Evolutionary conservation across 2,797 vertebrate species (phyloP).

Genomic region (Esox lucius): DNA sequence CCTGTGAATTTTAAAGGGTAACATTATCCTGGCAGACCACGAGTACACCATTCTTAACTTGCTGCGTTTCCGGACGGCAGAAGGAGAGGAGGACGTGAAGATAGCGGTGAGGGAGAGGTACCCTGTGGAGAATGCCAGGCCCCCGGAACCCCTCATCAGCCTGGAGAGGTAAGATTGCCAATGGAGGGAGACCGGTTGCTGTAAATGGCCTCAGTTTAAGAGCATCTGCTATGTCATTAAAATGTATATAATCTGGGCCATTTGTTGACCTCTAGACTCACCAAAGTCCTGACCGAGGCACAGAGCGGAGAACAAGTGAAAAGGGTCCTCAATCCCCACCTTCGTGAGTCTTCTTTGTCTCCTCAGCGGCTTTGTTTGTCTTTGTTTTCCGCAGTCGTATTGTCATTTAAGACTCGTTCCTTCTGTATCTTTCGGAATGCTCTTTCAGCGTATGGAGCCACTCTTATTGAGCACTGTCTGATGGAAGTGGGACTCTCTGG

Average conservation of each 20-base stretch:
- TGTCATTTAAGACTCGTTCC: conserved; percentile 1
- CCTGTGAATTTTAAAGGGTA: conserved; percentile 77
- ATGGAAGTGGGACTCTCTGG: conserved; percentile 83
- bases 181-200: not conserved
- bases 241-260: not conserved
- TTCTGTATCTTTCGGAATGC: not conserved
- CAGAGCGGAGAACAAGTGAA: conserved; percentile 88
- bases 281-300: conserved; percentile 81
- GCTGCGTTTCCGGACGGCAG: conserved; percentile 89
- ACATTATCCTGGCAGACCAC: conserved; percentile 90
- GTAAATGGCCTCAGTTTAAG: no score
- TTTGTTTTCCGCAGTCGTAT: not conserved
- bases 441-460: conserved; percentile 82
- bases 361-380: not conserved
- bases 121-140: conserved; percentile 84
- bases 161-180: conserved; percentile 77
- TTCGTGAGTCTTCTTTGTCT: conserved; percentile 79
- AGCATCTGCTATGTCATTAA: not conserved
- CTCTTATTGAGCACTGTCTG: conserved; percentile 93
- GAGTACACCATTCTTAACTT: conserved; percentile 93
- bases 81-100: conserved; percentile 85
- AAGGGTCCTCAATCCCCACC: conserved; percentile 88
- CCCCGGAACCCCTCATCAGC: conserved; percentile 78
- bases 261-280: conserved; percentile 72
- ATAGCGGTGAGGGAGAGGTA: conserved; percentile 93